Conservation (phyloP, 1,140 invertebrate species). For the Sminthurinus signatus region DNA sequence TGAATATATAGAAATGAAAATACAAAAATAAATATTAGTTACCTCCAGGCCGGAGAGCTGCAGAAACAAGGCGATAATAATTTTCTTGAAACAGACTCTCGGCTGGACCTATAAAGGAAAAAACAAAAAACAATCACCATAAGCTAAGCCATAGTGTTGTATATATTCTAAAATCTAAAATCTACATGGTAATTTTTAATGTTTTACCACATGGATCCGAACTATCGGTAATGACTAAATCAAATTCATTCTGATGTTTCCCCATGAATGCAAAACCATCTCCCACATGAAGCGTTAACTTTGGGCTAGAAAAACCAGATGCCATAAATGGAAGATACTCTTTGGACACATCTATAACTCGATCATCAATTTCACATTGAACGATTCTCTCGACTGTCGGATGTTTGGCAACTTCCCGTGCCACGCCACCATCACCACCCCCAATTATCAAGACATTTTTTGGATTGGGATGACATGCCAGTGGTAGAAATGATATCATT, state of each 20-base stretch:
- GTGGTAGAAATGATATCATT: conserved; percentile 91
- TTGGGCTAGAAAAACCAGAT: conserved; percentile 71
- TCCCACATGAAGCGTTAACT: conserved; percentile 74
- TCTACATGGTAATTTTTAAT: neutral
- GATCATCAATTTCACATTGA: conserved; percentile 91
- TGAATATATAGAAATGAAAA: too few species aligned
- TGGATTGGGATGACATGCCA: conserved; percentile 85
- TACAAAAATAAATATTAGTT: too few species aligned
- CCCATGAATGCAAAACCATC: conserved; percentile 96
- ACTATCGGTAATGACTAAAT: conserved; percentile 97
- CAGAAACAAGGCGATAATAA: conserved; percentile 81
- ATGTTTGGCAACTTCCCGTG: conserved; percentile 91
- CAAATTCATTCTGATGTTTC: conserved; percentile 76
- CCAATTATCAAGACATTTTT: conserved; percentile 88
- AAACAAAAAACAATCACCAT: too few species aligned
- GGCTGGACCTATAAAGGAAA: conserved; percentile 54
- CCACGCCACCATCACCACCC: conserved; percentile 88
- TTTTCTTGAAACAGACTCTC: conserved; percentile 63
- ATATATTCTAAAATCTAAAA: neutral
- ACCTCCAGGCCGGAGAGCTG: conserved; percentile 64
- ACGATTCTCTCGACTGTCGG: conserved; percentile 75
- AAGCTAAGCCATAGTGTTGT: too few species aligned
- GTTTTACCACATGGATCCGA: conserved; percentile 80
- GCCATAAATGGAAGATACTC: conserved; percentile 87
- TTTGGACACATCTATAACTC: conserved; percentile 70